Evolutionary conservation across 2,888 invertebrate genomes (phyloP).

Genomic region (Pantelozetes paolii): DNA sequence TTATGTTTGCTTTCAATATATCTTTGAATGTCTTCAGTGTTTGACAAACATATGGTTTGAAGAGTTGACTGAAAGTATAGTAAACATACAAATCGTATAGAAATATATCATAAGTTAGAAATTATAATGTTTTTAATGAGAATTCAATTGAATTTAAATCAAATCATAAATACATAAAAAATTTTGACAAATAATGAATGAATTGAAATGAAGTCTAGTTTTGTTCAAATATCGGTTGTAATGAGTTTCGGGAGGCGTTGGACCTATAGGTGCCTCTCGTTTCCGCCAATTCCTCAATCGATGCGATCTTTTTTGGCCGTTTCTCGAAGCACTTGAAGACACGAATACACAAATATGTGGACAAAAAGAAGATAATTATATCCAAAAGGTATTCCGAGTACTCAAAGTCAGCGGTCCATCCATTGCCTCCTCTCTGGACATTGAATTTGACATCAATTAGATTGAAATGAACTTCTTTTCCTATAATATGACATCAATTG

Average conservation of each 20-base stretch:
- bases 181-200: neutral
- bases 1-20: no score
- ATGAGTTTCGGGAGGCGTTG: neutral
- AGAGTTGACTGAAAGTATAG: no score
- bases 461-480: conserved; percentile 17
- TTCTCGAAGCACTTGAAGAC: conserved; percentile 22
- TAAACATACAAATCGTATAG: no score
- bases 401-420: conserved; percentile 22
- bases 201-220: neutral
- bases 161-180: neutral
- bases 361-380: conserved; percentile 13
- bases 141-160: neutral
- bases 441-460: conserved; percentile 15
- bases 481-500: neutral
- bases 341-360: neutral
- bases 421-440: conserved; percentile 11
- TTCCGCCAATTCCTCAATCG: conserved; percentile 7
- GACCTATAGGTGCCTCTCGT: conserved; percentile 7
- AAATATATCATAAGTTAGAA: no score
- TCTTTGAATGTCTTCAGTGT: no score
- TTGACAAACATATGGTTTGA: no score
- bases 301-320: neutral
- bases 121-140: neutral
- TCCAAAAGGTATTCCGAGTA: conserved; percentile 16
- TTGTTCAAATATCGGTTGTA: neutral